Percentiles rank a stretch among this genome's conserved stretches.
Evolutionary conservation across 1,140 invertebrate genomes (phyloP).

Genomic region (Drosophila watanabei): DNA sequence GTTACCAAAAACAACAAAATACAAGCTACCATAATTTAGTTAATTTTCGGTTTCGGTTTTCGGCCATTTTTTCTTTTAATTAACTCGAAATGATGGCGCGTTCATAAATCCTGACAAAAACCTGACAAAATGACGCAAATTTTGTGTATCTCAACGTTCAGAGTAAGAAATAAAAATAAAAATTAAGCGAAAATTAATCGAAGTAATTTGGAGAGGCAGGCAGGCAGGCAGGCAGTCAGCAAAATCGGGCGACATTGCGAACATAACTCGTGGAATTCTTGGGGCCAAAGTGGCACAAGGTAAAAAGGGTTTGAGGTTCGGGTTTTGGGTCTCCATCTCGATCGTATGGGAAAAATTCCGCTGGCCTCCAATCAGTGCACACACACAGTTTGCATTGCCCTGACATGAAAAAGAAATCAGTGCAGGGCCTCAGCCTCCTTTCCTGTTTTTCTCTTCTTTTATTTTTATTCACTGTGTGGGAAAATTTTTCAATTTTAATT

Average conservation of each 20-base stretch:
- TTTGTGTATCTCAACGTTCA: slow-evolving; percentile 53
- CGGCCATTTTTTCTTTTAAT: slow-evolving; percentile 60
- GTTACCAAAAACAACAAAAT: slow-evolving; percentile 39
- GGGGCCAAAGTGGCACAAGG: slow-evolving; percentile 80
- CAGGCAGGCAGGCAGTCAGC: background rate
- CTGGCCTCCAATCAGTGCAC: slow-evolving; percentile 79
- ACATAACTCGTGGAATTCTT: slow-evolving; percentile 76
- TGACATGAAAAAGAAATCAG: slow-evolving; percentile 84
- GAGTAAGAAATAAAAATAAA: slow-evolving; percentile 84
- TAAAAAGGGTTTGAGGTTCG: slow-evolving; percentile 48
- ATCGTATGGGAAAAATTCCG: slow-evolving; percentile 79
- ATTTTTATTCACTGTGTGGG: slow-evolving; percentile 68
- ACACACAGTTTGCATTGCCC: slow-evolving; percentile 76
- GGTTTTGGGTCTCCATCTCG: slow-evolving; percentile 6
- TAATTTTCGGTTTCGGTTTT: slow-evolving; percentile 59
- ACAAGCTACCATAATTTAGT: slow-evolving; percentile 65
- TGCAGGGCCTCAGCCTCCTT: slow-evolving; percentile 40
- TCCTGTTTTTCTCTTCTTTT: slow-evolving; percentile 1
- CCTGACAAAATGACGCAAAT: slow-evolving; percentile 79
- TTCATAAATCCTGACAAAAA: slow-evolving; percentile 72
- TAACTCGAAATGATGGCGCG: slow-evolving; percentile 68
- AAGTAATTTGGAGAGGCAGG: slow-evolving; percentile 66
- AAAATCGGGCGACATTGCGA: slow-evolving; percentile 67
- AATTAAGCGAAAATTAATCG: slow-evolving; percentile 83
- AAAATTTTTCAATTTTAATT: slow-evolving; percentile 85